Base-by-base conservation (phyloP, 1,140 invertebrate genomes). In the Danaus plexippus region DNA sequence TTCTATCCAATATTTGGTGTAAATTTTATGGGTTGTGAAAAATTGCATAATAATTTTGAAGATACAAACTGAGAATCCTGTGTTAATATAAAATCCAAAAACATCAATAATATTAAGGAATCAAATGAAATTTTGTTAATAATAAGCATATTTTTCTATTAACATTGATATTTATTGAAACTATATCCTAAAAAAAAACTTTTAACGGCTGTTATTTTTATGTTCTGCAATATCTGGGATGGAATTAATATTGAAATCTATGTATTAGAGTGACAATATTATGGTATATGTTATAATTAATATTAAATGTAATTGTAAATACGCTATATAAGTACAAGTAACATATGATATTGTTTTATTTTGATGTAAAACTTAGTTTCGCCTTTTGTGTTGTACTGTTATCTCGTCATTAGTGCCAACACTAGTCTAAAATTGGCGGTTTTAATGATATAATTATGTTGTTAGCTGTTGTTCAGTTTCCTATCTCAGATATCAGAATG, bases 241-340 rank as follows among this genome's bases (percentile, higher is more conserved):
- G 72, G 75, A 84, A 79, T 71, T 73, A 57, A 62, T 73, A 75
- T 73, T 63, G 61, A 71, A 68, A 71, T 71, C 61, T 64, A 72
- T 62, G 71, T 84, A 84, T 84, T 82, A 80, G 71, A 62, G 65
- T 72, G 79, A 85, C 77, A 85, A 85, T 85, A 85, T 82, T 70
- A 69, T 71, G 74, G 67, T 71, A 63, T 57, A 66, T 74, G 66
- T 61, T 61, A 57, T 57, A 55, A 61, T 61, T 45, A 57, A 61
- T 56, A 43, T 57, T 52, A 57, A 61, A 52, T 57, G 54, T 61
- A 56, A 57, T 48, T 61, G 54, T 61, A 56, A 55, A 52, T 52
- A 41, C 32, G 53, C 50, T 57, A 32, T 47, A 32, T 59, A 52
- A 57, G 50, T 59, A 63, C 53, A 58, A 58, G 22, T 32, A 32